phyloP scores from a whole-genome alignment of 2,888 invertebrate genomes.

The Lithophane semibrunnea region DNA sequence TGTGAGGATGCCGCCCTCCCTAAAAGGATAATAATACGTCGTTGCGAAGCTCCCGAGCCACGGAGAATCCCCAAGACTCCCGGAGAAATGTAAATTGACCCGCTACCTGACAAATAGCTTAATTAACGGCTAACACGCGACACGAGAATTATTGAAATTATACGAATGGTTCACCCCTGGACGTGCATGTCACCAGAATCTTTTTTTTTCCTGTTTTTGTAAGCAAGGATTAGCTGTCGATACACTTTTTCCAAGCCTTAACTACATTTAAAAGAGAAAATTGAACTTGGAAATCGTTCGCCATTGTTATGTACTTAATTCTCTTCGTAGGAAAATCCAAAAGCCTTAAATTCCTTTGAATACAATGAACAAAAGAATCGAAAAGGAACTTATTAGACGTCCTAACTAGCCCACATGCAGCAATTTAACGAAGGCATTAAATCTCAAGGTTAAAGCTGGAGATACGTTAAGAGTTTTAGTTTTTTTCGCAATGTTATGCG shows the following conservation, averaged over 20 bases:
- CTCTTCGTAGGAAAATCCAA: slow-evolving; percentile 64
- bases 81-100: slow-evolving; percentile 89
- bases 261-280: slow-evolving; percentile 44
- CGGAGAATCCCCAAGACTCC: slow-evolving; percentile 82
- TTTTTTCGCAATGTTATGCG: slow-evolving; percentile 89
- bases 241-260: slow-evolving; percentile 12
- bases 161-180: slow-evolving; percentile 78
- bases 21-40: slow-evolving; percentile 91
- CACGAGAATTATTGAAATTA: slow-evolving; percentile 84
- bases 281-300: slow-evolving; percentile 39
- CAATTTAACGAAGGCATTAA: slow-evolving; percentile 87
- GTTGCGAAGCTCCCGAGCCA: slow-evolving; percentile 83
- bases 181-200: slow-evolving; percentile 54
- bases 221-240: slow-evolving; percentile 19
- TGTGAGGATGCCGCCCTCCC: slow-evolving; percentile 88
- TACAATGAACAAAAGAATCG: slow-evolving; percentile 82
- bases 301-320: slow-evolving; percentile 61
- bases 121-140: slow-evolving; percentile 89
- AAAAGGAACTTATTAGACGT: slow-evolving; percentile 77
- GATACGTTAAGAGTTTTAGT: slow-evolving; percentile 83
- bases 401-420: slow-evolving; percentile 83
- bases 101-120: slow-evolving; percentile 89
- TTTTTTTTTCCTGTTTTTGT: slow-evolving; percentile 61
- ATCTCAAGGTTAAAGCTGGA: slow-evolving; percentile 87
- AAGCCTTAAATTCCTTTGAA: slow-evolving; percentile 70